phyloP scores from a whole-genome alignment of 2,888 invertebrate species.

The Stenodema calcarata region DNA sequence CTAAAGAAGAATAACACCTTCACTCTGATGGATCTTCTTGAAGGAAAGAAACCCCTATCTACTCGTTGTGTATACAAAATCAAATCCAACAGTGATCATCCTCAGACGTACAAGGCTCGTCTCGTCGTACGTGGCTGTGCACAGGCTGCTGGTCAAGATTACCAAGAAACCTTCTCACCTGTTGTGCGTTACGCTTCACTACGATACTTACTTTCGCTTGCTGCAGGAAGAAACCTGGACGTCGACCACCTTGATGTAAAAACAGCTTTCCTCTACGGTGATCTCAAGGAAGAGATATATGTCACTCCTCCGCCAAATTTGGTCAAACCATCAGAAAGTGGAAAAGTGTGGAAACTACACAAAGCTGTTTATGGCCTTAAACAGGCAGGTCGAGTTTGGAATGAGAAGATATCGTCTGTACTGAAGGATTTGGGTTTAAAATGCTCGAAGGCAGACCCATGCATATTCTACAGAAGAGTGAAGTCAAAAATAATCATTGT shows the following conservation, averaged over 20 bases:
- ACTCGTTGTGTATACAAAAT: constrained; percentile 7
- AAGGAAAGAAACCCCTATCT: constrained; percentile 30
- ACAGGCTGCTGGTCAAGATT: too few relatives aligned
- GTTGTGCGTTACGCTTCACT: neutral
- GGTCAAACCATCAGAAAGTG: neutral
- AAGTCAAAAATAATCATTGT: neutral
- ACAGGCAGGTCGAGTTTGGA: neutral
- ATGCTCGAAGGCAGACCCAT: neutral
- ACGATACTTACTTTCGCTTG: neutral
- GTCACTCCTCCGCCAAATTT: neutral
- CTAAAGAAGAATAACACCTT: constrained; percentile 56
- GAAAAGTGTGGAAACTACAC: constrained; percentile 3
- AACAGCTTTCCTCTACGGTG: too few relatives aligned
- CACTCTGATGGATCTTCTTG: constrained; percentile 52
- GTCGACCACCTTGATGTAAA: too few relatives aligned
- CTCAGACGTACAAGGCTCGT: constrained; percentile 55
- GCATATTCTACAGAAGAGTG: neutral
- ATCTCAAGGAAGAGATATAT: too few relatives aligned
- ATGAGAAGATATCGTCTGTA: neutral
- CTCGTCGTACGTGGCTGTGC: constrained; percentile 57
- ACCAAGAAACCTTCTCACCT: too few relatives aligned
- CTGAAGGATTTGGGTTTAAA: neutral
- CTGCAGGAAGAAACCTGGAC: neutral
- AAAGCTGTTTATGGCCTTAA: neutral
- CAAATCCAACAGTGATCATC: constrained; percentile 22